Percentiles rank a stretch among this genome's conserved stretches.
Evolutionary conservation across 1,140 invertebrate genomes (phyloP).

Genomic region (Diuraphis noxia): DNA sequence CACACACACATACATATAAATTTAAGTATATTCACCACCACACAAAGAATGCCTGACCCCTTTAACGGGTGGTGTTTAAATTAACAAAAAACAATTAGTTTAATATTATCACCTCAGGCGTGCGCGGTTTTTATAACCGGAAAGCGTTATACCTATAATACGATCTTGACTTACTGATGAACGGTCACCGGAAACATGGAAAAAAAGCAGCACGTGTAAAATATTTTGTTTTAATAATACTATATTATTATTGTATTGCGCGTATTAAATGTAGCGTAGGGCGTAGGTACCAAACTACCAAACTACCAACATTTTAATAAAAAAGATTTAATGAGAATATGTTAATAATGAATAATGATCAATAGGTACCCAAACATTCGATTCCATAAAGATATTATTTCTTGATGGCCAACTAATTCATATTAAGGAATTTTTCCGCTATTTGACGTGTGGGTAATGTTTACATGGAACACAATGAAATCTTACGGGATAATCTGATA

Average conservation of each 20-base stretch:
- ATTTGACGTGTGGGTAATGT: too few species aligned
- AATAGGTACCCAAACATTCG: too few species aligned
- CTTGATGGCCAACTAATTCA: neutral
- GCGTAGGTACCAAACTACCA: too few species aligned
- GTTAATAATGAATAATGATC: too few species aligned
- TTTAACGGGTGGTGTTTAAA: neutral
- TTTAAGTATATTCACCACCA: neutral
- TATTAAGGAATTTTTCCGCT: too few species aligned
- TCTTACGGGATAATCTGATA: too few species aligned
- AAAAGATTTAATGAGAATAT: neutral
- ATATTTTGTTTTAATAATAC: neutral
- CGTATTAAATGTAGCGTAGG: neutral
- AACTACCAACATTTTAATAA: neutral
- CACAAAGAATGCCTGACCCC: neutral
- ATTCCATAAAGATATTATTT: too few species aligned
- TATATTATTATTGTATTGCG: neutral
- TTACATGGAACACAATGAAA: too few species aligned
- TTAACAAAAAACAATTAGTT: slow-evolving; percentile 5
- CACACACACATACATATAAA: neutral
- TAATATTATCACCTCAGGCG: neutral
- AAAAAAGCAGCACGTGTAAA: neutral
- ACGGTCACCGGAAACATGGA: neutral
- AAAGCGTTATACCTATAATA: neutral
- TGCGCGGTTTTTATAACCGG: neutral
- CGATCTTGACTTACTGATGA: neutral